Evolutionary conservation across 2,888 invertebrate species (phyloP), one percentile per base, ranked within the genome.

Genomic region (Drosophila meridiana): DNA sequence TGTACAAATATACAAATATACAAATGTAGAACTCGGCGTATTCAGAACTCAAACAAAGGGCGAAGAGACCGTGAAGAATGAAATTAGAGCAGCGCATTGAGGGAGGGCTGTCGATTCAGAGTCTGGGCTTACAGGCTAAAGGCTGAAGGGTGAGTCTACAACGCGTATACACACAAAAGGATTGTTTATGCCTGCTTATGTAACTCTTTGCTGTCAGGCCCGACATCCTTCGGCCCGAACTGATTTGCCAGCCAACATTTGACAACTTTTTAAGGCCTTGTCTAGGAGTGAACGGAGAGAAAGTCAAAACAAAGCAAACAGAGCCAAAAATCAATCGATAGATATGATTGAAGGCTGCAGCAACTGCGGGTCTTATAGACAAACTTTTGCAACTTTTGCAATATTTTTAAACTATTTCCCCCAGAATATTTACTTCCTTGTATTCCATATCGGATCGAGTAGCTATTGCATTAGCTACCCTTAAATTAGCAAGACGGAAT

Each of bases 61-160:
- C 76, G 20, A 76, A 80, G 80, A 80, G 83, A 87, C 83, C 87
- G 85, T 87, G 89, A 80, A 87, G 87, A 89, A 87, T 87, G 87
- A 87, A 87, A 87, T 89, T 87, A 87, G 89, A 87, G 89, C 87
- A 89, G 58, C 58, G 60, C 69, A 56, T 78, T 80, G 88, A 85
- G 88, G 86, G 85, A 86, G 83, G 80, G 42, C 80, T 28, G 52
- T 52, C 50, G 34, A n/a, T 20, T 38, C 56, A 47, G 28, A 47
- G 28, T 43, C 59, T 40, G 40, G 5, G 9, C 55, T 50, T 26
- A 14, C 38, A n/a, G 50, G 36, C 4, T 60, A 58, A 57, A 45
- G 14, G 28, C 36, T n/a, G n/a, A 30, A 34, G 68, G 74, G 58
- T 69, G 72, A 64, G 60, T 67, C 52, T 11, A 20, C 48, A 59